Conservation (phyloP, 2,113 vertebrate genomes). For the Mirounga angustirostris region DNA sequence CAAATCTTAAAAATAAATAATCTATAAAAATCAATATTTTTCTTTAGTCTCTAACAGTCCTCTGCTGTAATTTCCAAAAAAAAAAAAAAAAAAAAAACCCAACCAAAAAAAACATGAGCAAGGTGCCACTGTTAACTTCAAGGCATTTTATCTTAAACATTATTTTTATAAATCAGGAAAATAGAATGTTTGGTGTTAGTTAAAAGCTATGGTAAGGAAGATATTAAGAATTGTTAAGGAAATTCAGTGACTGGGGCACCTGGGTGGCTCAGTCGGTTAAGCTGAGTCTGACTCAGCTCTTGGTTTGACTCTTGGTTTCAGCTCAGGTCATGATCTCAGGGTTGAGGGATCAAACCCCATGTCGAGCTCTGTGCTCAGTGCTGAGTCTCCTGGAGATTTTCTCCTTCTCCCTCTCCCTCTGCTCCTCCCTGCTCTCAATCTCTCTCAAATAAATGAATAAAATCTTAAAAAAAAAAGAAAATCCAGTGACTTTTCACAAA, state of each 20-base stretch:
- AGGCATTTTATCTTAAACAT: background rate
- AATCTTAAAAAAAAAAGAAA: background rate
- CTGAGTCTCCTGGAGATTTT: background rate
- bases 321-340: background rate
- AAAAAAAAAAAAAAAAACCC: too few relatives aligned
- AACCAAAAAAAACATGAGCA: background rate
- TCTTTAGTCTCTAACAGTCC: background rate
- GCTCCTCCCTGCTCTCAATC: background rate
- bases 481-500: background rate
- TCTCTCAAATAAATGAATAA: background rate
- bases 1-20: background rate
- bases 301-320: background rate
- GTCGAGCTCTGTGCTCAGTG: background rate
- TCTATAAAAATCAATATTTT: background rate
- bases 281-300: too few relatives aligned
- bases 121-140: background rate
- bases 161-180: background rate
- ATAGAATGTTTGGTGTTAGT: constrained; percentile 1
- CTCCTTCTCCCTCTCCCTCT: background rate
- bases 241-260: background rate
- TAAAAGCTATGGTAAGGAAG: background rate
- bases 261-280: background rate
- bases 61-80: background rate
- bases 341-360: background rate
- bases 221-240: background rate